Evolutionary conservation across 2,113 vertebrate genomes (phyloP).

Genomic region (Prietella phreatophila): DNA sequence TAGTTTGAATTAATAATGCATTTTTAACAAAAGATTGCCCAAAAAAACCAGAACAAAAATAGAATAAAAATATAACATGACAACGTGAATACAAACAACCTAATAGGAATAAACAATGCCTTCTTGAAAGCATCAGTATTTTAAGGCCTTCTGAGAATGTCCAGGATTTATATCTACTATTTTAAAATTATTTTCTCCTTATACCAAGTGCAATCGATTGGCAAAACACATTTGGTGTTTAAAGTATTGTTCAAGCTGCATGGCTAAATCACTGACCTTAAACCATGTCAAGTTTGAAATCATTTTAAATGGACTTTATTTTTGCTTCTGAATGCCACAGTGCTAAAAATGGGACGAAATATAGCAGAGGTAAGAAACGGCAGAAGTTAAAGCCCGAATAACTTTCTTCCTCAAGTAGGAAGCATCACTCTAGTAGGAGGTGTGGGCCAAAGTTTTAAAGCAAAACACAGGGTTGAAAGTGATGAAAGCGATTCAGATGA

Average conservation of each 20-base stretch:
- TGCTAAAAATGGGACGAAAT: not conserved
- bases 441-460: not conserved
- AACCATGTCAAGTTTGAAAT: not conserved
- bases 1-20: not conserved
- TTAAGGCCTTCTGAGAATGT: not conserved
- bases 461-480: not conserved
- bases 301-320: not conserved
- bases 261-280: not conserved
- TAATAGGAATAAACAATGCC: not conserved
- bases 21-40: not conserved
- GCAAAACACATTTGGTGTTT: not conserved
- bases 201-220: not conserved
- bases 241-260: slow-evolving; percentile 8
- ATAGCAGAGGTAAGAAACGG: not conserved
- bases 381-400: too few species aligned
- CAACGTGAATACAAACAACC: not conserved
- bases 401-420: not conserved
- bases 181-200: not conserved
- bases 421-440: not conserved
- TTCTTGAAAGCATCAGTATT: not conserved
- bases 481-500: not conserved
- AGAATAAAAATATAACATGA: not conserved
- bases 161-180: not conserved
- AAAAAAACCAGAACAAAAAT: not conserved
- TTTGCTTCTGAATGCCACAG: not conserved